Evolutionary conservation across 1,140 invertebrate species (phyloP).

Genomic region (Drosophila quadrilineata): DNA sequence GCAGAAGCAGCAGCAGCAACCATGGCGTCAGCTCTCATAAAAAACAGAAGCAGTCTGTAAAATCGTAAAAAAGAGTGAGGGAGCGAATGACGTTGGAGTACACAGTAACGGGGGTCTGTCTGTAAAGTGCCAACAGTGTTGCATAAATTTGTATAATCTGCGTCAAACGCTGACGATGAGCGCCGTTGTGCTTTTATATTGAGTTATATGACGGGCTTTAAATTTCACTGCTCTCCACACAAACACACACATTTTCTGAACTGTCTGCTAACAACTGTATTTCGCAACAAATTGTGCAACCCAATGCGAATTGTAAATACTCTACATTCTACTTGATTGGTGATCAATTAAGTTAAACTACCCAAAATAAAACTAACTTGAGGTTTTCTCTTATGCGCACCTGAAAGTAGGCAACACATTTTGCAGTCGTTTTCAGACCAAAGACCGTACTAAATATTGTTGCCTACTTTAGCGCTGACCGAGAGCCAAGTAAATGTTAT

Average conservation of each 20-base stretch:
- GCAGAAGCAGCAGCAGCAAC: neutral
- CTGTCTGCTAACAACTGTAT: too few relatives aligned
- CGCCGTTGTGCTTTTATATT: slow-evolving; percentile 46
- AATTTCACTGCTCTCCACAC: slow-evolving; percentile 41
- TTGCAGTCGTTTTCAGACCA: neutral
- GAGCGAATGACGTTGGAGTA: slow-evolving; percentile 15
- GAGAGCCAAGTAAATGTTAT: slow-evolving; percentile 18
- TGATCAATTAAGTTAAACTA: neutral
- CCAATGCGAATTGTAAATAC: neutral
- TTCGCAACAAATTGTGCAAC: too few relatives aligned
- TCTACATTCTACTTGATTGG: neutral
- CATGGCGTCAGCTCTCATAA: slow-evolving; percentile 53
- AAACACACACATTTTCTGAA: too few relatives aligned
- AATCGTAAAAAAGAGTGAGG: slow-evolving; percentile 48
- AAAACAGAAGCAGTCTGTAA: slow-evolving; percentile 57
- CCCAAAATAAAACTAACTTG: neutral
- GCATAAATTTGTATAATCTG: slow-evolving; percentile 77
- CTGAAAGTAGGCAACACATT: slow-evolving; percentile 16
- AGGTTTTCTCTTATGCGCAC: neutral
- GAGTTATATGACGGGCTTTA: slow-evolving; percentile 62
- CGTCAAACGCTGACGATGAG: slow-evolving; percentile 34
- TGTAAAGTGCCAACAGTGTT: slow-evolving; percentile 64
- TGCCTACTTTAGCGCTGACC: slow-evolving; percentile 49
- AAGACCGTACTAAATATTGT: slow-evolving; percentile 10
- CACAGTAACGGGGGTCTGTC: neutral